Conservation (phyloP, 1,140 invertebrate genomes). For the Bombus sylvicola region DNA sequence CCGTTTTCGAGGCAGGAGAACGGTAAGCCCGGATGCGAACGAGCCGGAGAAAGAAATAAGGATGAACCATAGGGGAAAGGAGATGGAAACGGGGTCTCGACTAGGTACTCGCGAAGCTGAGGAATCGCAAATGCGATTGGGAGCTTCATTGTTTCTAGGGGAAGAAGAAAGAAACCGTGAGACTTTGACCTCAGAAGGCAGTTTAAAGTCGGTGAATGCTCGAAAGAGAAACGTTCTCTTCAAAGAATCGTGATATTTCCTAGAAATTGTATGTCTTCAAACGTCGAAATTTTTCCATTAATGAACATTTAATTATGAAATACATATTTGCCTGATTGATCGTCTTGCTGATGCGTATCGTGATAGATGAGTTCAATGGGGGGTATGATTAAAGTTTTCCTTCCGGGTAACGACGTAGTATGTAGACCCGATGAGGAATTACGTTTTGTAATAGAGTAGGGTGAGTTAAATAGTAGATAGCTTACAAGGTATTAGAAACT, state of each 20-base stretch:
- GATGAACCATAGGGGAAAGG: background rate
- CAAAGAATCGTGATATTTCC: constrained; percentile 59
- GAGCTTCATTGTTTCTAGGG: constrained; percentile 74
- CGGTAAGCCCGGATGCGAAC: constrained; percentile 36
- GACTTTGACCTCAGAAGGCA: constrained; percentile 44
- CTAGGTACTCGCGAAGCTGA: constrained; percentile 45
- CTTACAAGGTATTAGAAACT: background rate
- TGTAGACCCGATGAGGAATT: background rate
- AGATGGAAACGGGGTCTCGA: constrained; percentile 36
- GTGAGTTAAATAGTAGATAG: background rate
- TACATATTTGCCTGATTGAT: background rate
- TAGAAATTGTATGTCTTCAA: background rate
- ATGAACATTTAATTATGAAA: background rate
- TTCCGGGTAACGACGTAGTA: background rate
- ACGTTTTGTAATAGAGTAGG: background rate
- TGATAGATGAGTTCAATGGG: constrained; percentile 9
- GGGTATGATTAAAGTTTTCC: background rate
- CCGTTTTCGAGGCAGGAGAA: constrained; percentile 55
- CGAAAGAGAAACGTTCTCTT: background rate
- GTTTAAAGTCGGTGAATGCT: constrained; percentile 49
- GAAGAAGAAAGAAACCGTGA: constrained; percentile 44
- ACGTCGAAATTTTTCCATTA: background rate
- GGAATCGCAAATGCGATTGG: constrained; percentile 77
- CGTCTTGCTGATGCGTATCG: constrained; percentile 11
- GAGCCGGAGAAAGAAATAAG: background rate